These are phyloP conservation scores for Ptychodera flava DNA, from an alignment of 35 echinoderm and acorn worm species.

Conservation along the genomic window DNA sequence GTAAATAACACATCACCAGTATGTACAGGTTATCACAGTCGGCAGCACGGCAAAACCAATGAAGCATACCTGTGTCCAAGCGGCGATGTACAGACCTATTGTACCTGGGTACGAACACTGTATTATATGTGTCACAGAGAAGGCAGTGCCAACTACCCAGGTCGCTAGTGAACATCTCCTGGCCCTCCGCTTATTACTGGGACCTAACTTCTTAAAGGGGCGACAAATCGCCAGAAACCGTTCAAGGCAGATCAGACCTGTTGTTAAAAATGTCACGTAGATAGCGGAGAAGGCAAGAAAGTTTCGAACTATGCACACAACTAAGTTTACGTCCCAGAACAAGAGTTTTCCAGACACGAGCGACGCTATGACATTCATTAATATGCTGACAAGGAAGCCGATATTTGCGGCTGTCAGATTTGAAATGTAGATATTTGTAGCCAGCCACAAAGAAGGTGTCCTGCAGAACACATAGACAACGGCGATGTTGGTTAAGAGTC, in stretches of 20 bases:
- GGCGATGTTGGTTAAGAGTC: not conserved
- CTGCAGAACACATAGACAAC: not conserved
- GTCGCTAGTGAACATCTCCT: not conserved
- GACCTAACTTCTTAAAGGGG: not conserved
- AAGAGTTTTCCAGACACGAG: not conserved
- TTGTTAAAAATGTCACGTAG: not conserved
- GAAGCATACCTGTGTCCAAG: not conserved
- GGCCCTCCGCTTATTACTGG: not conserved
- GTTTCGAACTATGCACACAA: not conserved
- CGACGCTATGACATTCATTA: not conserved
- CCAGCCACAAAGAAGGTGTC: not conserved
- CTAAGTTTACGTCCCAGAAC: not conserved
- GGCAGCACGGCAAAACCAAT: not conserved
- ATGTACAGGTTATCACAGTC: not conserved
- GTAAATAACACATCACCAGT: not conserved
- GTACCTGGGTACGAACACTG: not conserved
- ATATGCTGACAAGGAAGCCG: not conserved
- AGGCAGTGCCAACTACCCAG: not conserved
- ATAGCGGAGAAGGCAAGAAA: not conserved
- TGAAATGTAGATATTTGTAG: not conserved
- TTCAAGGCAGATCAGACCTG: not conserved
- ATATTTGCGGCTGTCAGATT: not conserved
- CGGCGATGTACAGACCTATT: too few species aligned
- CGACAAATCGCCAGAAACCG: not conserved
- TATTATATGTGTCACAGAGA: not conserved